Evolutionary conservation across 2,888 invertebrate species (phyloP), one percentile per base, ranked within the genome.

Genomic region (Notodonta ziczac): DNA sequence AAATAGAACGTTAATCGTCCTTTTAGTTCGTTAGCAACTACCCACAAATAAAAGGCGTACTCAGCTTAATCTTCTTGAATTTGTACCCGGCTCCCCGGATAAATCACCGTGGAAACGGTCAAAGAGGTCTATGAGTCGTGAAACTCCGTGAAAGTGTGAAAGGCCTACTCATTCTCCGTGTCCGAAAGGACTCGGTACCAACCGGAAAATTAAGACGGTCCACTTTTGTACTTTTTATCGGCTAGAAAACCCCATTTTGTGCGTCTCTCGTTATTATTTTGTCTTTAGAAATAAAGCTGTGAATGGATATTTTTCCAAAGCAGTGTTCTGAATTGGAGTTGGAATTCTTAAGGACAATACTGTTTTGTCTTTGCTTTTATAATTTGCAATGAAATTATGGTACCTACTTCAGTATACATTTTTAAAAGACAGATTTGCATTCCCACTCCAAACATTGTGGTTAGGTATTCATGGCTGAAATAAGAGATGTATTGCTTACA

Each of bases 161-260:
- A 77, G 72, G 72, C 76, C 64, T 57, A 24, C 24, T 69, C 74
- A 74, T 78, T 82, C 77, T 77, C 76, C 62, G 51, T 63, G 66
- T 67, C 77, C 72, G 63, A 79, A 79, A 77, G 73, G 76, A 63
- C 71, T 73, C 69, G 67, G 60, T 69, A 73, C 81, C 83, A 84
- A 86, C 90, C 90, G 90, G 90, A 90, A 90, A 90, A 90, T 90
- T 90, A 90, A 88, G 85, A 80, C 77, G 75, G 75, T 81, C 80
- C 72, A 85, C 83, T 84, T 87, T 86, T 84, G 84, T 85, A 80
- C 86, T 77, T 81, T 81, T 83, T 79, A 82, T 78, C 77, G 77
- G 73, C 71, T 71, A 75, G 73, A 76, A 63, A 67, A 39, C 72
- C 72, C 71, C 73, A 81, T 82, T 80, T 60, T 81, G 72, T 74